Evolutionary conservation across 2,888 invertebrate species (phyloP), one percentile per base, ranked within the genome.

Genomic region (Drosophila phalerata): DNA sequence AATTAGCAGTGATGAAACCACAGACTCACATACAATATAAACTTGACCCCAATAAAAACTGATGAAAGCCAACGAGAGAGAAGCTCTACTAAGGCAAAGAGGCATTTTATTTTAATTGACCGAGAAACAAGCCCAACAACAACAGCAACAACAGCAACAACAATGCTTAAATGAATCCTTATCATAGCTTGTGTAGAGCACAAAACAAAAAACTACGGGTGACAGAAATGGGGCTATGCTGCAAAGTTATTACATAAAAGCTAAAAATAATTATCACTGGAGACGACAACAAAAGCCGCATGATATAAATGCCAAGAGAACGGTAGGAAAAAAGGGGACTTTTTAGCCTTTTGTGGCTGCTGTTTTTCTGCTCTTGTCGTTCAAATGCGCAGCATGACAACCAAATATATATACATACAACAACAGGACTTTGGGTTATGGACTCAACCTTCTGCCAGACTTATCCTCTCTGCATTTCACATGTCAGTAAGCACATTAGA

Each of bases 191-290:
- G 78, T 56, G 69, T 48, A 64, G 48, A 47, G 49, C 68, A 52
- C 32, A 45, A 65, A n/a, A n/a, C n/a, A n/a, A n/a, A n/a, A 62
- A 78, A 53, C 69, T 69, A 73, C 63, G 79, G 73, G 72, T 57
- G 40, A 58, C 62, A 52, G 57, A 52, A 52, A 47, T 28, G 34
- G 58, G 34, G 65, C 30, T 71, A 42, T 68, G 66, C 85, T 77
- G 72, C 76, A 87, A 85, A 89, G 79, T 85, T 85, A 87, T 89
- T 81, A 77, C 75, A 85, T 85, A 84, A 85, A 85, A 85, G 89
- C 85, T 85, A 87, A 85, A 85, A 85, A 85, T 87, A 85, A 89
- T 85, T 89, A 89, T 85, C 85, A 87, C 89, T 77, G 68, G 62
- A 85, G 82, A 83, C 70, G 79, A 88, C 79, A 83, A 80, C 77